Percentiles rank a stretch among this genome's conserved stretches.
These are phyloP conservation scores for Acrocephalus scirpaceus DNA, from an alignment of 2,797 vertebrate genomes.

Conservation along the genomic window DNA sequence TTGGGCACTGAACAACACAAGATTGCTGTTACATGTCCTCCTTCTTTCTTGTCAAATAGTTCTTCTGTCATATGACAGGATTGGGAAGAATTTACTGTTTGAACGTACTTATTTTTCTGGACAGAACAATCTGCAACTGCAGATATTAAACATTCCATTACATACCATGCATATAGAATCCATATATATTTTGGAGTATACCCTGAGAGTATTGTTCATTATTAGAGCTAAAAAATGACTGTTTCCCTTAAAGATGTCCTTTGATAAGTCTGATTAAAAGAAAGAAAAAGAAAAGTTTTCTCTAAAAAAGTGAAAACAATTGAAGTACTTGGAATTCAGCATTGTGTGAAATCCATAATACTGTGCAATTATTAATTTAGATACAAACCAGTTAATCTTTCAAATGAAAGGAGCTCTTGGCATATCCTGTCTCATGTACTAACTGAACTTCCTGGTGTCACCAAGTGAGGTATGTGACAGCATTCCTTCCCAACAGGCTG, in stretches of 20 bases:
- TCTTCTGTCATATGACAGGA: neutral
- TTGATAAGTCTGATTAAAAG: neutral
- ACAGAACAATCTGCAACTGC: neutral
- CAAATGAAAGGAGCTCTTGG: neutral
- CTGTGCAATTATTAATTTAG: neutral
- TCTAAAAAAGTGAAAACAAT: neutral
- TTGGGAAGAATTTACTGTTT: neutral
- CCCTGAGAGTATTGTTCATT: neutral
- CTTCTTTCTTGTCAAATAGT: neutral
- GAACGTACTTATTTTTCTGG: neutral
- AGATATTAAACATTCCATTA: neutral
- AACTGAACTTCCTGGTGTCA: neutral
- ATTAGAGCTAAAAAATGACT: neutral
- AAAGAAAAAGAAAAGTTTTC: neutral
- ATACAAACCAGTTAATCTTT: neutral
- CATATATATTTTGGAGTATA: neutral
- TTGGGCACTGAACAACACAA: neutral
- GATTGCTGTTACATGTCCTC: neutral
- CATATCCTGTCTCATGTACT: neutral
- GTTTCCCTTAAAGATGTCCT: neutral
- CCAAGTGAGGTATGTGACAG: neutral
- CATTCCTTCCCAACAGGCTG: neutral
- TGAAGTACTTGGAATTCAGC: neutral
- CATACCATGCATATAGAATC: neutral
- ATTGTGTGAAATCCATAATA: neutral